Conservation (phyloP, 2,797 vertebrate species). For the Dipus sagitta region DNA sequence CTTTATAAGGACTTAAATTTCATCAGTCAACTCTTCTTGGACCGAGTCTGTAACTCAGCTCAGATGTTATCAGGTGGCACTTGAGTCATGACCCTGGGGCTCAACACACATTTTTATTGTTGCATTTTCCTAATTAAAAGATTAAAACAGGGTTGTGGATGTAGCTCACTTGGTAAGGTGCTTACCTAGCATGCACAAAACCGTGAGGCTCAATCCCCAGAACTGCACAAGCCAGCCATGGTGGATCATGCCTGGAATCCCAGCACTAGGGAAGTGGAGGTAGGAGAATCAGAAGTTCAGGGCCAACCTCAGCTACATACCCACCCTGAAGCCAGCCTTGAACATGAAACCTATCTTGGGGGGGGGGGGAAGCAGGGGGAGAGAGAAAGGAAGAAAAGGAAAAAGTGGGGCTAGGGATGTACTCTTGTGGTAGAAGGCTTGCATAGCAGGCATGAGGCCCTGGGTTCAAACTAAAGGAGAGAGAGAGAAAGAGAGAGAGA, state of each 20-base stretch:
- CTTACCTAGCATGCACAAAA: background rate
- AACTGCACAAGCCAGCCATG: background rate
- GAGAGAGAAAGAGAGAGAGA: too few species aligned
- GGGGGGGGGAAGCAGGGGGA: too few species aligned
- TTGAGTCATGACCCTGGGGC: background rate
- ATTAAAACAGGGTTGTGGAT: background rate
- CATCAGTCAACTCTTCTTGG: background rate
- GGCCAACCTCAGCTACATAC: background rate
- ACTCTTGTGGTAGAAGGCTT: too few species aligned
- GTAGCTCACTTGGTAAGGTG: background rate
- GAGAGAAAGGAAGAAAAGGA: background rate
- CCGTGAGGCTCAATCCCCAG: background rate
- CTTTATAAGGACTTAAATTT: background rate
- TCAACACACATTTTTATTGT: constrained; percentile 1
- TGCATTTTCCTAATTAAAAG: background rate
- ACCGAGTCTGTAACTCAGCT: constrained; percentile 15
- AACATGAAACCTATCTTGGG: background rate
- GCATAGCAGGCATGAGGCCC: too few species aligned
- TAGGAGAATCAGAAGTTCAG: background rate
- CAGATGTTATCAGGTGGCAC: background rate
- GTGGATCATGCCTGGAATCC: background rate
- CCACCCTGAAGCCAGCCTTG: background rate
- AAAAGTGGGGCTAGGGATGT: too few species aligned
- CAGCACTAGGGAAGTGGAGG: background rate
- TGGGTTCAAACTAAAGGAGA: too few species aligned